These are phyloP conservation scores for Myotis lucifugus DNA, from an alignment of 2,113 vertebrate genomes.

Conservation along the genomic window DNA sequence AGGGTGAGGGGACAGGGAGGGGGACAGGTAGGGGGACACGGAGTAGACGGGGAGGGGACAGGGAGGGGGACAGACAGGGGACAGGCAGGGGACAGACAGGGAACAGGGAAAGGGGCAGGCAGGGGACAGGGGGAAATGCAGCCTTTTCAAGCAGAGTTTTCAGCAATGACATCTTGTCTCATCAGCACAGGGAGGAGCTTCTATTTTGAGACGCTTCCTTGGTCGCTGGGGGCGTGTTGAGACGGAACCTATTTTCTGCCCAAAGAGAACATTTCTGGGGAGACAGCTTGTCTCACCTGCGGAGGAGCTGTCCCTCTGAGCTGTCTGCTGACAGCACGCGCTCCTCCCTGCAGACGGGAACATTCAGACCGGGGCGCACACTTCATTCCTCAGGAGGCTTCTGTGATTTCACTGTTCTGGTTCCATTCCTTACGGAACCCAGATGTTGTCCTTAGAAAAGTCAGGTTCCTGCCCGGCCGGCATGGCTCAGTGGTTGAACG, in stretches of 20 bases:
- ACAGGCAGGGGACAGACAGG: conserved; percentile 31
- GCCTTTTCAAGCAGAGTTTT: conserved; percentile 71
- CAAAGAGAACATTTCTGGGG: conserved; percentile 71
- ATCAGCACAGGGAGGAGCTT: conserved; percentile 79
- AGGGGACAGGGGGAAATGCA: conserved; percentile 77
- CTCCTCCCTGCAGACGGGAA: conserved; percentile 3
- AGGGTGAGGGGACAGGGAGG: no score
- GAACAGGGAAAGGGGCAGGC: no score
- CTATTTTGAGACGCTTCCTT: conserved; percentile 81
- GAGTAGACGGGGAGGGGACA: no score
- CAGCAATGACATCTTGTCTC: conserved; percentile 77
- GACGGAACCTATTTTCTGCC: conserved; percentile 74
- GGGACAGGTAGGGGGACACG: no score
- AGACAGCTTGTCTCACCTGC: conserved; percentile 74
- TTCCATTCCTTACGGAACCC: neutral
- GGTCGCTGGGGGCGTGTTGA: conserved; percentile 78
- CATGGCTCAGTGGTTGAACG: no score
- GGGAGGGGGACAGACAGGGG: no score
- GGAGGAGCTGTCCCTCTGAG: conserved; percentile 66
- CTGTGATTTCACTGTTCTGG: neutral
- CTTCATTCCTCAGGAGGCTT: neutral
- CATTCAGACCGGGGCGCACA: conserved; percentile 30
- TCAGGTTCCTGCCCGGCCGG: neutral
- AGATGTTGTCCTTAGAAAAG: neutral
- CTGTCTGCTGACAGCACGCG: conserved; percentile 43